These are phyloP conservation scores for Glaucomys volans DNA, from an alignment of 2,113 vertebrate species.

Conservation along the genomic window DNA sequence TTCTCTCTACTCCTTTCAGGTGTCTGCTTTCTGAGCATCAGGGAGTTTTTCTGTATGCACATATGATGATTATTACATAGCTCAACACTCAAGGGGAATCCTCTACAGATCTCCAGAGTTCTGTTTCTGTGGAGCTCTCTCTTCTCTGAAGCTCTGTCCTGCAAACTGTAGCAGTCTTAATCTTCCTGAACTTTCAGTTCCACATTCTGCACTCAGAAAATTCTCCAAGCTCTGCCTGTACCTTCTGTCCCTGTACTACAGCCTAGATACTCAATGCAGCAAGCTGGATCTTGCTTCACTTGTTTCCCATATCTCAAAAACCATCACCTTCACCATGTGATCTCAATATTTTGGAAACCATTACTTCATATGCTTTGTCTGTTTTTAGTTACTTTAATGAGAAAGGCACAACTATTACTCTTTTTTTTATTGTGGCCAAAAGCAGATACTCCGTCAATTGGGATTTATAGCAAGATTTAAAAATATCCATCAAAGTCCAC, in stretches of 20 bases:
- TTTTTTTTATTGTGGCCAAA: neutral
- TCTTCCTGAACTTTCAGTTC: neutral
- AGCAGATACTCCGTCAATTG: neutral
- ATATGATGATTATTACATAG: neutral
- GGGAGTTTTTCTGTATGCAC: neutral
- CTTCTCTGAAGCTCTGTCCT: neutral
- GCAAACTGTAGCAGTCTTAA: neutral
- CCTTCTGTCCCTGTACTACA: rapidly evolving
- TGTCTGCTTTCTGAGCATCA: neutral
- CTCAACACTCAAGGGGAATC: neutral
- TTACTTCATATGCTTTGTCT: neutral
- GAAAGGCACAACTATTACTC: neutral
- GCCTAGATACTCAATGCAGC: neutral
- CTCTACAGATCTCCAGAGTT: neutral
- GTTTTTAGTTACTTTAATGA: neutral
- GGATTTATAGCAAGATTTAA: neutral
- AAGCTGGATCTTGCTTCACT: neutral
- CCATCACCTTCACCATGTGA: neutral
- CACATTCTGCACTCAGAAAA: neutral
- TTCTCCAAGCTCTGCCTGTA: neutral
- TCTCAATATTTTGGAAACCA: neutral
- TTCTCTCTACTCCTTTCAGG: neutral
- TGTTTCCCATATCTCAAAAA: neutral
- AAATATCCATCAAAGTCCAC: neutral
- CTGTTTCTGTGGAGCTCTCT: neutral